Percentiles rank a stretch among this genome's conserved stretches.
Evolutionary conservation across 2,113 vertebrate species (phyloP).

Genomic region (Gadus macrocephalus): DNA sequence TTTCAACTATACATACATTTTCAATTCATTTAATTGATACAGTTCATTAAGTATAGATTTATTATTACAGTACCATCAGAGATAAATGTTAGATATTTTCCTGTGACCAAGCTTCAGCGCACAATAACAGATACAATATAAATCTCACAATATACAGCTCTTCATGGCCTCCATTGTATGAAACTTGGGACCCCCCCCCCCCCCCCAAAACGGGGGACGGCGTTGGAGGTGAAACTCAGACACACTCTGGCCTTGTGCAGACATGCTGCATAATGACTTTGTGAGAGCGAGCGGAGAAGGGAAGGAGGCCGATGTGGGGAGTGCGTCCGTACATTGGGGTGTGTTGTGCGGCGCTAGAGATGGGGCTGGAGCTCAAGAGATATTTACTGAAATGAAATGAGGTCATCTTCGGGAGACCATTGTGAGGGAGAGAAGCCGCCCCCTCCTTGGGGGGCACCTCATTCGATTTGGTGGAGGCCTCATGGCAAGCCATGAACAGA

Average conservation of each 20-base stretch:
- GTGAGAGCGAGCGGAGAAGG: neutral
- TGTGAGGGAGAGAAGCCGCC: conserved; percentile 19
- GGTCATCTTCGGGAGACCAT: conserved; percentile 17
- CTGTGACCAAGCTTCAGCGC: too few relatives aligned
- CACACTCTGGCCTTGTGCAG: neutral
- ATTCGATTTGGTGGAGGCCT: conserved; percentile 35
- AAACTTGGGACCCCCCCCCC: too few relatives aligned
- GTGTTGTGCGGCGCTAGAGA: conserved; percentile 4
- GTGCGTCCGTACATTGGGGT: neutral
- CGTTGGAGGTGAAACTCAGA: neutral
- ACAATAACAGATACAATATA: too few relatives aligned
- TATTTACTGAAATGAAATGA: conserved; percentile 38
- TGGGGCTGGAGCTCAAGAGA: conserved; percentile 6
- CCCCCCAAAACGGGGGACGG: too few relatives aligned
- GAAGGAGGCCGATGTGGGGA: neutral
- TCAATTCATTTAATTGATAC: too few relatives aligned
- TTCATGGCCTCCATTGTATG: too few relatives aligned
- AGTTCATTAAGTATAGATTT: too few relatives aligned
- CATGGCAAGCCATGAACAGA: conserved; percentile 28
- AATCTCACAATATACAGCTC: too few relatives aligned
- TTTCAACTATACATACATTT: too few relatives aligned
- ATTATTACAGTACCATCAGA: too few relatives aligned
- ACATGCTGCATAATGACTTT: neutral
- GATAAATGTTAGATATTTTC: too few relatives aligned
- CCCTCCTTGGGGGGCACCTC: conserved; percentile 5